phyloP scores from a whole-genome alignment of 1,140 invertebrate genomes.

The Lordiphosa mommai region DNA sequence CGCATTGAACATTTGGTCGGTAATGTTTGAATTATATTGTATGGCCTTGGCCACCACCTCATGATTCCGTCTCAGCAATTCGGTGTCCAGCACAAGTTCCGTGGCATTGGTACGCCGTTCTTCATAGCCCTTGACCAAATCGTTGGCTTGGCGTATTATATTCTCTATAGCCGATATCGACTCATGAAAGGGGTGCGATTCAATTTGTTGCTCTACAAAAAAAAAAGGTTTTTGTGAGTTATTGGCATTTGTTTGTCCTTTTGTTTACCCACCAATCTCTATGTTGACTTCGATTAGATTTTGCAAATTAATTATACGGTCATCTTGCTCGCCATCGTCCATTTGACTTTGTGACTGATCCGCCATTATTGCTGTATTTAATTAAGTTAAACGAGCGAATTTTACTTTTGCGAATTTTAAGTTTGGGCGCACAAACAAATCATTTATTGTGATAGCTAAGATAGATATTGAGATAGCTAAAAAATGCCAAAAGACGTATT shows the following conservation, averaged over 20 bases:
- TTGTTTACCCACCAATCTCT: slow-evolving; percentile 32
- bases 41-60: slow-evolving; percentile 53
- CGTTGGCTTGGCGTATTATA: slow-evolving; percentile 37
- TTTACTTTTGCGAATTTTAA: too few species aligned
- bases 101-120: slow-evolving; percentile 37
- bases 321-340: background rate
- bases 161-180: slow-evolving; percentile 41
- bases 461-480: too few species aligned
- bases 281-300: slow-evolving; percentile 55
- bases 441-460: too few species aligned
- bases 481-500: too few species aligned
- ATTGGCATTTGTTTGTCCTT: background rate
- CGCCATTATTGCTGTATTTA: background rate
- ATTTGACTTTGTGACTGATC: background rate
- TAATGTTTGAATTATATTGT: slow-evolving; percentile 39
- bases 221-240: background rate
- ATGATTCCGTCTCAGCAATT: slow-evolving; percentile 47
- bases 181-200: slow-evolving; percentile 28
- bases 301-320: slow-evolving; percentile 39
- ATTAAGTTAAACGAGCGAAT: too few species aligned
- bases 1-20: slow-evolving; percentile 39
- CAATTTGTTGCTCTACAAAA: slow-evolving; percentile 44
- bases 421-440: too few species aligned
- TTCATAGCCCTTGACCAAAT: slow-evolving; percentile 35
- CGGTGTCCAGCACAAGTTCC: slow-evolving; percentile 54